Conservation (phyloP, 2,888 invertebrate species). For the Leucophenga maculata region DNA sequence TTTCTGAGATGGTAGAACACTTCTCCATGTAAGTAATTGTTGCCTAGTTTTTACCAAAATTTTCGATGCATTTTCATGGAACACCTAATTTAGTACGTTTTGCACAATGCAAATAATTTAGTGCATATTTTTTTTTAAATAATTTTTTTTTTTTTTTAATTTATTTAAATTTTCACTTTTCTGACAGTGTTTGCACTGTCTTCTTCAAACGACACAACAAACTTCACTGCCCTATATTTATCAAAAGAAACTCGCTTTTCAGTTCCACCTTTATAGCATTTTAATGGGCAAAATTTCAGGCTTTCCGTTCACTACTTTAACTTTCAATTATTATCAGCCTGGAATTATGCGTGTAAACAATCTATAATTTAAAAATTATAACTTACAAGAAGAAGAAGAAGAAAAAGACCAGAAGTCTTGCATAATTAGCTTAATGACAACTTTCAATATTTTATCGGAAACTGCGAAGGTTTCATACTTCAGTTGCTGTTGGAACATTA, state of each 20-base stretch:
- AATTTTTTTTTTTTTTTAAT: neutral
- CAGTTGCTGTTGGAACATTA: neutral
- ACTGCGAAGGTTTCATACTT: neutral
- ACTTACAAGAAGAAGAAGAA: neutral
- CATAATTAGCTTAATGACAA: slow-evolving; percentile 20
- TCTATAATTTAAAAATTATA: slow-evolving; percentile 24
- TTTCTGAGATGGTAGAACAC: neutral
- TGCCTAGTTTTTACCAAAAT: no score
- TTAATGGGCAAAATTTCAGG: slow-evolving; percentile 21
- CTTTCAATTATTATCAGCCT: slow-evolving; percentile 8
- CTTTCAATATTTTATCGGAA: slow-evolving; percentile 13
- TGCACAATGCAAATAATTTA: no score
- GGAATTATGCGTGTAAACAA: slow-evolving; percentile 19
- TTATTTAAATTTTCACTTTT: neutral
- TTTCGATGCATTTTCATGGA: no score
- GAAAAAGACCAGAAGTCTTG: neutral
- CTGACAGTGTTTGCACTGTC: no score
- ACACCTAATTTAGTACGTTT: no score
- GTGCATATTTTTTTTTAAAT: neutral
- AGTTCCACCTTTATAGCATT: slow-evolving; percentile 6
- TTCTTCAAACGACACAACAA: no score
- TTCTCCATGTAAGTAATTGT: neutral
- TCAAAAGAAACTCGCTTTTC: no score
- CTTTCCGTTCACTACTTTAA: slow-evolving; percentile 4
- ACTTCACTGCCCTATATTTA: no score